Evolutionary conservation across 1,140 invertebrate species (phyloP).

Genomic region (Lycorma delicatula): DNA sequence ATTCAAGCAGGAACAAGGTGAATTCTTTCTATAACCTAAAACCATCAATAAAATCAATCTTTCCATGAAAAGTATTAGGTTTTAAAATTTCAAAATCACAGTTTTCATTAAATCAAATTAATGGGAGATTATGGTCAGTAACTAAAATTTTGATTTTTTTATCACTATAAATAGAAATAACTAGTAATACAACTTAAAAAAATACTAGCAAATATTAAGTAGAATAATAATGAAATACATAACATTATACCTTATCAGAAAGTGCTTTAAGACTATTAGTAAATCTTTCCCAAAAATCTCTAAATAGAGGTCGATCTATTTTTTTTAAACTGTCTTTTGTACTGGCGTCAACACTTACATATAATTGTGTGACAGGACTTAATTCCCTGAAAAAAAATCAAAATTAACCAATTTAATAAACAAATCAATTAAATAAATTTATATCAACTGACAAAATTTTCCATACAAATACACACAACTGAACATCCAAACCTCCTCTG

Average conservation of each 20-base stretch:
- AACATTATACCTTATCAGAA: conserved; percentile 39
- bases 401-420: conserved; percentile 7
- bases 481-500: too few relatives aligned
- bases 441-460: too few relatives aligned
- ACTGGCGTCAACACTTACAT: conserved; percentile 55
- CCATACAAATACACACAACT: too few relatives aligned
- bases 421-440: too few relatives aligned
- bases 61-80: too few relatives aligned
- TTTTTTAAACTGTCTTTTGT: conserved; percentile 55
- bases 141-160: not conserved
- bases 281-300: conserved; percentile 55
- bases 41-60: too few relatives aligned
- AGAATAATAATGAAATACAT: too few relatives aligned
- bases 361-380: conserved; percentile 52
- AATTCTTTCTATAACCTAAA: too few relatives aligned
- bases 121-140: not conserved
- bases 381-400: conserved; percentile 37
- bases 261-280: conserved; percentile 47
- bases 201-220: too few relatives aligned
- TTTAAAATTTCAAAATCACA: too few relatives aligned
- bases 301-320: conserved; percentile 53
- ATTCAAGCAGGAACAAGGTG: too few relatives aligned
- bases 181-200: too few relatives aligned
- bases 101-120: not conserved
- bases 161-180: not conserved